Conservation (phyloP, 2,113 vertebrate species). For the Cryptotis parvus region DNA sequence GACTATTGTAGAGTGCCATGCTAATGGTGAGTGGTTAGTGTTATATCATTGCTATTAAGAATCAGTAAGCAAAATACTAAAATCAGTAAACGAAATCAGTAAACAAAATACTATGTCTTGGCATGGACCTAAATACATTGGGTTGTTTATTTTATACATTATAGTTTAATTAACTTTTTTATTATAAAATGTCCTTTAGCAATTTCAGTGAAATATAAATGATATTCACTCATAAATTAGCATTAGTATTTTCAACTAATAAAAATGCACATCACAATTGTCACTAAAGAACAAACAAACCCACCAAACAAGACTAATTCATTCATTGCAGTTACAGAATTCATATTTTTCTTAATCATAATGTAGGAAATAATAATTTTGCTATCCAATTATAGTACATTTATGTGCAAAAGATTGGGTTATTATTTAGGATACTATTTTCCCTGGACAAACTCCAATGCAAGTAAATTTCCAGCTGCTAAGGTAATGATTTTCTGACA, state of each 20-base stretch:
- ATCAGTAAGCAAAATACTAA: background rate
- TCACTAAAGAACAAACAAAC: background rate
- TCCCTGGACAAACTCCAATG: conserved; percentile 63
- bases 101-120: background rate
- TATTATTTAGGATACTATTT: conserved; percentile 51
- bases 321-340: background rate
- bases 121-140: background rate
- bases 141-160: background rate
- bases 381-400: background rate
- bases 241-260: conserved; percentile 19
- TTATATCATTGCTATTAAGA: background rate
- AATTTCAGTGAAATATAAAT: conserved; percentile 14
- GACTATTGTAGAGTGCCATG: too few species aligned
- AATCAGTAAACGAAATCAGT: too few species aligned
- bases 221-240: background rate
- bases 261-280: background rate
- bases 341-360: conserved; percentile 41
- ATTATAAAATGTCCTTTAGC: background rate
- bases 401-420: conserved; percentile 8
- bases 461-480: conserved; percentile 69
- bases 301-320: background rate
- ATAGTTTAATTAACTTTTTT: background rate
- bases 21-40: background rate
- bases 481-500: conserved; percentile 70
- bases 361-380: conserved; percentile 43